A percentile compares a stretch with the other conserved stretches of the same genome.
phyloP scores from a whole-genome alignment of 1,140 invertebrate genomes.

The Euura saliciscinereae region DNA sequence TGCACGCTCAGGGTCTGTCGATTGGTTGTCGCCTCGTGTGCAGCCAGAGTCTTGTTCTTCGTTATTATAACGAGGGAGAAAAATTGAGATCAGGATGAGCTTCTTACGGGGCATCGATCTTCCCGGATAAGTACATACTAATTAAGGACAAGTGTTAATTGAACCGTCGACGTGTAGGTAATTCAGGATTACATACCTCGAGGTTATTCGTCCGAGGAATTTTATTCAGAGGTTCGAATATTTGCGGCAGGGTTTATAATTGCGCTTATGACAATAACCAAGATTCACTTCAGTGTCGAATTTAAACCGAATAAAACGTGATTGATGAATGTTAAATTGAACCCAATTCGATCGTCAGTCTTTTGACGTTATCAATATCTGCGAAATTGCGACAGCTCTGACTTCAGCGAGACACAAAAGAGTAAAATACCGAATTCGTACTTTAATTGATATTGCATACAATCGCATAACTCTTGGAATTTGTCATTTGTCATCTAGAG shows the following conservation, averaged over 20 bases:
- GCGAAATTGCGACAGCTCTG: no score
- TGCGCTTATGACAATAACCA: background rate
- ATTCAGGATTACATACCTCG: background rate
- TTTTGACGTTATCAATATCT: no score
- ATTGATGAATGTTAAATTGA: background rate
- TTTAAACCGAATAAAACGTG: background rate
- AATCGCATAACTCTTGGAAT: no score
- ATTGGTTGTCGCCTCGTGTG: background rate
- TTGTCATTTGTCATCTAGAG: no score
- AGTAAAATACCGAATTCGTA: no score
- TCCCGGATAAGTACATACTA: background rate
- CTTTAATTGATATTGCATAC: no score
- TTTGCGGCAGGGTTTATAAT: background rate
- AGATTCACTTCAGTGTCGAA: no score
- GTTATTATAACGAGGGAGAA: background rate
- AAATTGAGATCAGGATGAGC: background rate
- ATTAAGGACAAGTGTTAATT: constrained; percentile 4
- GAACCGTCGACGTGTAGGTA: background rate
- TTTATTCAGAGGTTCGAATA: background rate
- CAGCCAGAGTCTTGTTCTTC: background rate
- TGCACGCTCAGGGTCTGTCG: background rate
- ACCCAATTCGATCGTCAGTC: background rate
- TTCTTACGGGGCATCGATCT: background rate
- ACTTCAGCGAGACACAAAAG: no score
- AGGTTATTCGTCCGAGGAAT: background rate